Conservation (phyloP, 2,113 vertebrate genomes). For the Sapayoa aenigma region DNA sequence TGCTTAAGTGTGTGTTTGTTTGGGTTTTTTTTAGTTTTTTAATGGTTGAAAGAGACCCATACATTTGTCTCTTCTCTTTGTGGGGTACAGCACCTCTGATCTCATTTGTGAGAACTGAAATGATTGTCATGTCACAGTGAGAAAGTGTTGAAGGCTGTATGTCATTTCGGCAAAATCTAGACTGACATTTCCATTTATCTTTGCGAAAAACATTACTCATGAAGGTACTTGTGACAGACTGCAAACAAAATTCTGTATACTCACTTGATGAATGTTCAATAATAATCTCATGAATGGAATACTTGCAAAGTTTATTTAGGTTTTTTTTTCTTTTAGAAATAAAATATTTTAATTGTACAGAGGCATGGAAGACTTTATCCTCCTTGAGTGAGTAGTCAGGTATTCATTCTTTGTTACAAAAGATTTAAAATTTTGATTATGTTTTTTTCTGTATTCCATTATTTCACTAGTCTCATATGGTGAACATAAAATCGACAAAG, state of each 20-base stretch:
- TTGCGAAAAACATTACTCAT: not conserved
- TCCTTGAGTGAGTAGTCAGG: not conserved
- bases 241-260: not conserved
- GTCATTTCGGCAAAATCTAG: not conserved
- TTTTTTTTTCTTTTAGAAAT: not conserved
- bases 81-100: not conserved
- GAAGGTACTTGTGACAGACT: not conserved
- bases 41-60: not conserved
- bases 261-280: not conserved
- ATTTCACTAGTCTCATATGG: not conserved
- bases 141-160: not conserved
- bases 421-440: not conserved
- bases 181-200: not conserved
- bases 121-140: not conserved
- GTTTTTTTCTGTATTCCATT: not conserved
- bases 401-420: not conserved
- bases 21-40: too few relatives aligned
- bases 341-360: not conserved
- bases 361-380: not conserved
- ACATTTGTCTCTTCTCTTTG: not conserved
- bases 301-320: not conserved
- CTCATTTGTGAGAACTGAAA: not conserved
- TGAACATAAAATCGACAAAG: not conserved
- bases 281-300: not conserved
- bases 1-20: too few relatives aligned